Percentiles rank a stretch among this genome's conserved stretches.
Conservation (phyloP, 2,888 invertebrate genomes). For the Torymus texanus region DNA sequence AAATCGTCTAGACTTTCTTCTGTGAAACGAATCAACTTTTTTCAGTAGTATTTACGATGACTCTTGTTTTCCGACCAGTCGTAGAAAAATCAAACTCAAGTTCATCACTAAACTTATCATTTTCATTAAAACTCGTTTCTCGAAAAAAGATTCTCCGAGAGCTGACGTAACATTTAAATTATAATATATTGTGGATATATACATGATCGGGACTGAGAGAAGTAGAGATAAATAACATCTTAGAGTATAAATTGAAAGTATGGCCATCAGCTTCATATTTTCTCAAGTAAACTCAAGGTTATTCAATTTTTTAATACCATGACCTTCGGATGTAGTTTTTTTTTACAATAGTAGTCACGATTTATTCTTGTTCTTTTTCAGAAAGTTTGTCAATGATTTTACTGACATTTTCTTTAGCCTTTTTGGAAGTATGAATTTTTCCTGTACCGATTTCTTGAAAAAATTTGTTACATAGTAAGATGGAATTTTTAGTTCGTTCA, state of each 20-base stretch:
- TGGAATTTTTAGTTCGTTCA: slow-evolving; percentile 6
- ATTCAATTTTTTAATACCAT: background rate
- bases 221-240: too few species aligned
- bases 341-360: background rate
- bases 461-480: slow-evolving; percentile 38
- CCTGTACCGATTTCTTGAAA: slow-evolving; percentile 42
- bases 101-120: too few species aligned
- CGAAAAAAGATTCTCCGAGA: too few species aligned
- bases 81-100: background rate
- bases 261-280: too few species aligned
- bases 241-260: too few species aligned
- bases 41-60: slow-evolving; percentile 15
- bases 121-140: too few species aligned
- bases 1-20: background rate
- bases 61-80: slow-evolving; percentile 19
- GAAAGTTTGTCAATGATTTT: slow-evolving; percentile 10
- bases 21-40: slow-evolving; percentile 22
- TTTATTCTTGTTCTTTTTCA: slow-evolving; percentile 32
- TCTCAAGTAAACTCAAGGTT: too few species aligned
- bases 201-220: too few species aligned
- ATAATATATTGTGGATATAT: too few species aligned
- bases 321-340: background rate
- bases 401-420: slow-evolving; percentile 1
- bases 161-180: too few species aligned
- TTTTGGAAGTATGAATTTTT: slow-evolving; percentile 34